Evolutionary conservation across 2,888 invertebrate genomes (phyloP).

Genomic region (Pyrrhia umbra): DNA sequence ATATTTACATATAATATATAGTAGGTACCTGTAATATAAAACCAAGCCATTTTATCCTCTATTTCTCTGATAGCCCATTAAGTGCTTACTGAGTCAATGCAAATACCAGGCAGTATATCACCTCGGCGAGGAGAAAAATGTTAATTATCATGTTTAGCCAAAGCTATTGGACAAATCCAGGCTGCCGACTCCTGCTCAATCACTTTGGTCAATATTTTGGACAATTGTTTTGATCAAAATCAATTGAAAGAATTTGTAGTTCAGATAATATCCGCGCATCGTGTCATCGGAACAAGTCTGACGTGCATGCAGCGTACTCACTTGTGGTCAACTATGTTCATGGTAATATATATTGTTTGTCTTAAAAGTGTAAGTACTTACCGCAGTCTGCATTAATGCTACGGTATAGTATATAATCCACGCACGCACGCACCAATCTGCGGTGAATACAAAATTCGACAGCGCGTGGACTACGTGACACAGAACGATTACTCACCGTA

Average conservation of each 20-base stretch:
- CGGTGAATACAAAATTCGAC: slow-evolving; percentile 16
- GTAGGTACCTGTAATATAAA: background rate
- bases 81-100: background rate
- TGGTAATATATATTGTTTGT: background rate
- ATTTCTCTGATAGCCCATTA: background rate
- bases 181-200: background rate
- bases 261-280: background rate
- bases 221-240: background rate
- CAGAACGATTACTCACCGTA: slow-evolving; percentile 42
- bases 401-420: slow-evolving; percentile 5
- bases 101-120: background rate
- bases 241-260: background rate
- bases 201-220: background rate
- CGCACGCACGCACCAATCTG: background rate
- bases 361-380: background rate
- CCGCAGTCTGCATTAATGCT: slow-evolving; percentile 20
- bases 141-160: background rate
- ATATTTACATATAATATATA: no score
- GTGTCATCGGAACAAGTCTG: background rate
- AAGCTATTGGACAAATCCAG: no score
- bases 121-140: background rate
- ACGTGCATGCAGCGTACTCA: background rate
- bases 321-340: slow-evolving; percentile 5
- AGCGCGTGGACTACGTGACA: slow-evolving; percentile 30
- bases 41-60: background rate